These are phyloP conservation scores for Arvicola amphibius DNA, from an alignment of 2,797 vertebrate species.

Conservation along the genomic window DNA sequence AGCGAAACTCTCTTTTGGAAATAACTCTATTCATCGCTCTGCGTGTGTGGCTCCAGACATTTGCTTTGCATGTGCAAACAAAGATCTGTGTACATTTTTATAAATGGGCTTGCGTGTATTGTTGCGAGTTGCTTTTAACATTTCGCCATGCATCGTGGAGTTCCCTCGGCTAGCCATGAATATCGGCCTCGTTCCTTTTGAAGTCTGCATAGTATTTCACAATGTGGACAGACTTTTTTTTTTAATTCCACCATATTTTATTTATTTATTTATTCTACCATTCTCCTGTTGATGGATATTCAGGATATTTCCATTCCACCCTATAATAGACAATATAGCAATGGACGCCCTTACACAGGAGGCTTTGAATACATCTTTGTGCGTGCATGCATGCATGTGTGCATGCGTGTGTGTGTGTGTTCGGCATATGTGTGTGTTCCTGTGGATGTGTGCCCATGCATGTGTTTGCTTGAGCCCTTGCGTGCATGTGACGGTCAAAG, in stretches of 20 bases:
- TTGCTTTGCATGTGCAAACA: slow-evolving; percentile 31
- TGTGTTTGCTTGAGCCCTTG: neutral
- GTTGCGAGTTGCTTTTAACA: neutral
- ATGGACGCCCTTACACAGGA: rapidly evolving
- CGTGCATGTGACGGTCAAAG: neutral
- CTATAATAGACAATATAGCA: rapidly evolving
- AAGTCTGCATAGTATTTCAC: neutral
- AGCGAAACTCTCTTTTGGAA: slow-evolving; percentile 10
- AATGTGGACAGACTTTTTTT: neutral
- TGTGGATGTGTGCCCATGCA: neutral
- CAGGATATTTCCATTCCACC: neutral
- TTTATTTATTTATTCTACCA: neutral
- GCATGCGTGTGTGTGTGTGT: neutral
- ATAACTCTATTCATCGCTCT: neutral
- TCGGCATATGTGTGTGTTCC: neutral
- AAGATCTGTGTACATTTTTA: neutral
- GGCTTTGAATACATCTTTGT: neutral
- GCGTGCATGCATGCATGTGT: rapidly evolving
- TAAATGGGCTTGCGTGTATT: neutral
- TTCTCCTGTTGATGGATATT: neutral
- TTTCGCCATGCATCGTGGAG: neutral
- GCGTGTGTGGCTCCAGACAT: slow-evolving; percentile 2
- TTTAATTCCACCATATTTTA: neutral
- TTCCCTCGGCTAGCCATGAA: rapidly evolving
- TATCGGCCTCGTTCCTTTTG: neutral